Percentiles rank a stretch among this genome's conserved stretches.
These are phyloP conservation scores for Drosophila ficusphila DNA, from an alignment of 1,140 invertebrate genomes.

Conservation along the genomic window DNA sequence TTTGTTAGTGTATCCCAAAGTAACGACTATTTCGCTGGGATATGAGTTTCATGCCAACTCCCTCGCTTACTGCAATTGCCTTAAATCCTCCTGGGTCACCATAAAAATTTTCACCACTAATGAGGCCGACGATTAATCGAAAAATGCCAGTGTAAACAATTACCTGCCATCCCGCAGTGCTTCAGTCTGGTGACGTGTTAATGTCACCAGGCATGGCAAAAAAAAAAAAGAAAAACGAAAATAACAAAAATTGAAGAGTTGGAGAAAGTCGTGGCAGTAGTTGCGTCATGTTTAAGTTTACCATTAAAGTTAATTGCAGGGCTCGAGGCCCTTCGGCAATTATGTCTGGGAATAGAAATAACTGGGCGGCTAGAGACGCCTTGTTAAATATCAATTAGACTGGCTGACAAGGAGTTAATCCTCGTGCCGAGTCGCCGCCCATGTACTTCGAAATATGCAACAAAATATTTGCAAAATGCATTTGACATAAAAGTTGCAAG, in stretches of 20 bases:
- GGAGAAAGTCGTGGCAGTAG: conserved; percentile 2
- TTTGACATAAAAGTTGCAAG: conserved; percentile 59
- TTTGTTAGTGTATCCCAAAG: background rate
- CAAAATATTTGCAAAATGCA: conserved; percentile 60
- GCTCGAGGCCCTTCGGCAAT: conserved; percentile 57
- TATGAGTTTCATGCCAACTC: conserved; percentile 6
- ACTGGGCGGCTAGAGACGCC: conserved; percentile 28
- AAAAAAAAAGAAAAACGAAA: conserved; percentile 1
- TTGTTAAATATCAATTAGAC: conserved; percentile 80
- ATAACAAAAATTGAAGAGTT: background rate
- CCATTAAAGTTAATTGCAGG: conserved; percentile 55
- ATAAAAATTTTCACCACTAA: conserved; percentile 80
- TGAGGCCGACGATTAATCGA: conserved; percentile 74
- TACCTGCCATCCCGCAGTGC: conserved; percentile 5
- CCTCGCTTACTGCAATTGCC: conserved; percentile 13
- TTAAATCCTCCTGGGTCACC: conserved; percentile 53
- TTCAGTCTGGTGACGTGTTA: conserved; percentile 58
- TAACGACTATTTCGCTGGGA: background rate
- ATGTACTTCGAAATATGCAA: conserved; percentile 19
- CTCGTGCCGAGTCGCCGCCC: background rate
- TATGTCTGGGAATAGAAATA: conserved; percentile 40
- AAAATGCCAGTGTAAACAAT: conserved; percentile 49
- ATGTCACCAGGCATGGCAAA: conserved; percentile 46
- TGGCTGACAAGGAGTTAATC: conserved; percentile 22
- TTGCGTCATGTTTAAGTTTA: conserved; percentile 64